Conservation (phyloP, 2,797 vertebrate genomes). For the Erithacus rubecula region DNA sequence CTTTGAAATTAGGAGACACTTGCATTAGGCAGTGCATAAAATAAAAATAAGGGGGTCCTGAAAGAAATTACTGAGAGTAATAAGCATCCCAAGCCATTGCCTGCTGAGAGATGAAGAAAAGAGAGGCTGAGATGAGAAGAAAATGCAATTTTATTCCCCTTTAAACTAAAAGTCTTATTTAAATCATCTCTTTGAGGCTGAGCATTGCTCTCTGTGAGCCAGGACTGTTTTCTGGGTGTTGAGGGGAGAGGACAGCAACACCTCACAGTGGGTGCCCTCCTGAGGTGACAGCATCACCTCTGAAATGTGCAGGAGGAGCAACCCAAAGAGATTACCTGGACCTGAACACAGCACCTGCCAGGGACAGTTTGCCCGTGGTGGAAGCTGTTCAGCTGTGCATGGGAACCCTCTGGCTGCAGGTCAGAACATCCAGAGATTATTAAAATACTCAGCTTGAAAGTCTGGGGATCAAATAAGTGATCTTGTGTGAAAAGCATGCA, state of each 20-base stretch:
- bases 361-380: rapidly evolving
- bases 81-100: neutral
- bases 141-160: neutral
- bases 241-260: neutral
- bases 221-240: neutral
- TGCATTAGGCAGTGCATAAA: conserved; percentile 5
- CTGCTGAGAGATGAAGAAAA: neutral
- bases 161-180: neutral
- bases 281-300: neutral
- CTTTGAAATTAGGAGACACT: neutral
- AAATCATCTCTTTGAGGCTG: neutral
- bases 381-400: neutral
- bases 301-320: neutral
- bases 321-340: neutral
- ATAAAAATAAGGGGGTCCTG: conserved; percentile 14
- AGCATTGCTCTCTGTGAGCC: neutral
- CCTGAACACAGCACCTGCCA: rapidly evolving
- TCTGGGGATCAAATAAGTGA: neutral
- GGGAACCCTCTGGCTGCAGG: neutral
- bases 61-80: conserved; percentile 18
- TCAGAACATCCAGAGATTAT: neutral
- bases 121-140: neutral
- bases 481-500: neutral
- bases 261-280: neutral
- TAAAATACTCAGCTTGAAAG: neutral